A percentile compares a stretch with the other conserved stretches of the same genome.
Conservation (phyloP, 2,888 invertebrate species). For the Zygaena filipendulae region DNA sequence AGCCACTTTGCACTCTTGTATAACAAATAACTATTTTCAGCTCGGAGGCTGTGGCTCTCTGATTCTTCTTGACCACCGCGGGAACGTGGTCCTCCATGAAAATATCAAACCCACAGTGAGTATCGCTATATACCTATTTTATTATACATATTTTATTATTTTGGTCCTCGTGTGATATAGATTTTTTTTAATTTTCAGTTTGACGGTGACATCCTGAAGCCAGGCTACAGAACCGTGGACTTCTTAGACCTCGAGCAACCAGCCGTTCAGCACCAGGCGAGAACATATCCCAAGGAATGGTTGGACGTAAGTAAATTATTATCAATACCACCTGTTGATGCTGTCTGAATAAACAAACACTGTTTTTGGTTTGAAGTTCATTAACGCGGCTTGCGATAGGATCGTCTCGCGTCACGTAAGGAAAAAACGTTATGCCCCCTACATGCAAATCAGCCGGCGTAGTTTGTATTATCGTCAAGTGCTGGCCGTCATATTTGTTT, state of each 20-base stretch:
- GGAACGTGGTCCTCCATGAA: conserved; percentile 51
- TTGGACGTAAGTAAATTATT: conserved; percentile 29
- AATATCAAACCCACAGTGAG: conserved; percentile 45
- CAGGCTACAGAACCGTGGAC: conserved; percentile 57
- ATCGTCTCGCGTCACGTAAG: too few species aligned
- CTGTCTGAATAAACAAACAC: too few species aligned
- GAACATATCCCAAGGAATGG: conserved; percentile 47
- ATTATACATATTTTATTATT: neutral
- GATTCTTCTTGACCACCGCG: conserved; percentile 48
- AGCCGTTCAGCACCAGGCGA: conserved; percentile 31
- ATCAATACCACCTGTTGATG: neutral
- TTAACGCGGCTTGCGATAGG: too few species aligned
- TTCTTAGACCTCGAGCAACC: conserved; percentile 53
- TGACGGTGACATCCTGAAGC: conserved; percentile 51
- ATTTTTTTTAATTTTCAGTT: conserved; percentile 30
- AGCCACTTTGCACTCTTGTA: too few species aligned
- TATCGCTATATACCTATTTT: too few species aligned
- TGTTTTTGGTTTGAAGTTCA: too few species aligned
- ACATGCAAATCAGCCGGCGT: too few species aligned
- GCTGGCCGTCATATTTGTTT: too few species aligned
- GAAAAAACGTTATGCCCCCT: too few species aligned
- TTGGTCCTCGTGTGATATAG: neutral
- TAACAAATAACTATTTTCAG: too few species aligned
- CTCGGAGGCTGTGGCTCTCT: conserved; percentile 46
- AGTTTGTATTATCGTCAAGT: too few species aligned